Evolutionary conservation across 2,113 vertebrate species (phyloP), one percentile per base, ranked within the genome.

Genomic region (Oceanodroma tethys): DNA sequence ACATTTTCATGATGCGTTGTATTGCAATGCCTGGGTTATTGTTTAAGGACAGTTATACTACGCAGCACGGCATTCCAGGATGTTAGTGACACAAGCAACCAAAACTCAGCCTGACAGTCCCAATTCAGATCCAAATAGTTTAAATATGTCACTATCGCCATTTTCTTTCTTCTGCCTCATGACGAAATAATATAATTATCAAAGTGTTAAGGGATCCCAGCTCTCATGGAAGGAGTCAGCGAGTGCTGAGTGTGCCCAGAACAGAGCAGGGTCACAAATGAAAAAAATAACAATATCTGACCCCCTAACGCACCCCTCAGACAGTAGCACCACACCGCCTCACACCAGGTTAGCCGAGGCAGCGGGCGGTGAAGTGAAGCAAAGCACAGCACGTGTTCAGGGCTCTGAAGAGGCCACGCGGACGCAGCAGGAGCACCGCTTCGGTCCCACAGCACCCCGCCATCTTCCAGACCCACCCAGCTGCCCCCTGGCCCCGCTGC

Each of bases 401-500:
- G 47, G 23, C 71, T 90, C 85, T 34, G 78, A 38, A 75, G 52
- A 2, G 1, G 55, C 52, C 36, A 45, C 65, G 43, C 0, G 1
- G 53, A 45, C 26, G 42, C 38, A 53, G 34, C n/a, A 78, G 76
- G 56, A 65, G 40, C 40, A 20, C n/a, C 5, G 25, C 32, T 55
- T 43, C 2, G 3, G 17, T 50, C 66, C 40, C 71, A 47, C 34
- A 30, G 71, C 38, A 81, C 8, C n/a, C 29, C 25, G 6, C 2
- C 36, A 16, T 12, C n/a, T 59, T 47, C 32, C 70, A 85, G 20
- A 13, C 20, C 29, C 60, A 42, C 12, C 30, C 25, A 21, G 0
- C 6, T 1, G 20, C 6, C 15, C 32, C 17, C 26, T 36, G 27
- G 55, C 21, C 40, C 30, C 0, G 0, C 32, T 50, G n/a, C 56